Evolutionary conservation across 2,888 invertebrate genomes (phyloP).

Genomic region (Sepiola atlantica): DNA sequence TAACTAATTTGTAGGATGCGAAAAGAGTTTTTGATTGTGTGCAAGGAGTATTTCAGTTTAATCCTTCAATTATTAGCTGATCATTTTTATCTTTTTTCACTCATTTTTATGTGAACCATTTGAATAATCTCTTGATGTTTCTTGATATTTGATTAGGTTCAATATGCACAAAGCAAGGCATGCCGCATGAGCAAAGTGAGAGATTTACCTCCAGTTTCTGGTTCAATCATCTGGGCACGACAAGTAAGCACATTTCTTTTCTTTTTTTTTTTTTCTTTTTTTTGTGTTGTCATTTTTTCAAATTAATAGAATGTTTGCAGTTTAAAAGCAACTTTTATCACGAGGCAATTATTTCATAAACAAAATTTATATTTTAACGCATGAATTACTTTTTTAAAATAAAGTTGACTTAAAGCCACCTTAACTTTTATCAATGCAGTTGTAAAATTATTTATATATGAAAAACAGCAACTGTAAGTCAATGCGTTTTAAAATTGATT

Average conservation of each 20-base stretch:
- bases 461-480: too few species aligned
- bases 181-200: constrained; percentile 91
- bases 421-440: too few species aligned
- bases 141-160: constrained; percentile 79
- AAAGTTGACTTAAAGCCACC: too few species aligned
- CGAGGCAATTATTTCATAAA: background rate
- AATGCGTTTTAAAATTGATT: too few species aligned
- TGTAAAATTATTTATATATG: too few species aligned
- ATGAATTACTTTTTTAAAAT: background rate
- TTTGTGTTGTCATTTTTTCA: background rate
- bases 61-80: too few species aligned
- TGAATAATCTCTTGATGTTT: background rate
- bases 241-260: constrained; percentile 67
- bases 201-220: constrained; percentile 97
- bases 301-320: background rate
- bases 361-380: background rate
- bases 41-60: too few species aligned
- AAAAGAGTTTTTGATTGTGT: too few species aligned
- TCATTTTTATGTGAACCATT: background rate
- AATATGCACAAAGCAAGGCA: constrained; percentile 95
- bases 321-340: background rate
- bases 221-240: constrained; percentile 98
- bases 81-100: background rate
- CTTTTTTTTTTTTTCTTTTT: background rate
- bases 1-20: too few species aligned